Evolutionary conservation across 2,888 invertebrate genomes (phyloP), one percentile per base, ranked within the genome.

Genomic region (Allygus modestus): DNA sequence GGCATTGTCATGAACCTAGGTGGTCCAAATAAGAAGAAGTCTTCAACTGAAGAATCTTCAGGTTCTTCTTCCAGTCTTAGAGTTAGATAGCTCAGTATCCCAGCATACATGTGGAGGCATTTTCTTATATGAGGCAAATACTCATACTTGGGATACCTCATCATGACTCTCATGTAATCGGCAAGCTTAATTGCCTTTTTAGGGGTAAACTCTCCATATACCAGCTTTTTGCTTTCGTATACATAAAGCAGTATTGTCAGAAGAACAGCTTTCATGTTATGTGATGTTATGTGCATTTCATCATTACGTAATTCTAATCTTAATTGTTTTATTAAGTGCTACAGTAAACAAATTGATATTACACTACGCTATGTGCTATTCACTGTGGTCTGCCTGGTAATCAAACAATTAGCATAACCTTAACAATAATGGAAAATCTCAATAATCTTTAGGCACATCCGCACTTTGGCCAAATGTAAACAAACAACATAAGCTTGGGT

Each of bases 1-100:
- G 77, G 77, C 77, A 77, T 77, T 28, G 77, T 77, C 77, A 77
- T 77, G 17, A 77, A 77, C 17, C 77, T 77, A 11, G 77, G 77
- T 11, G 77, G 77, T 51, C 77, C 77, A 28, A 77, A 77, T 23
- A 77, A 51, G 37, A 20, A 77, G 0, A 77, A 77, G n/a, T 77
- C 77, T 51, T 77, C 77, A 77, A 77, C 77, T 46, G 43, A 37
- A 1, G 77, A 77, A 26, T 77, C 46, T 20, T 77, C 77, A 23
- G 43, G 51, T 20, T 77, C 77, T 17, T 77, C 46, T 28, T 77
- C 77, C 0, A 51, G 26, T 51, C 23, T 77, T 0, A 77, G 77
- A 28, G 46, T 46, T 26, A 77, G 12, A 17, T 77, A 77, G 41
- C 77, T 77, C 26, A 77, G 17, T 1, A 51, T 43, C n/a, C 77